These are phyloP conservation scores for Chydorus sphaericus DNA, from an alignment of 2,888 invertebrate species.

Conservation along the genomic window DNA sequence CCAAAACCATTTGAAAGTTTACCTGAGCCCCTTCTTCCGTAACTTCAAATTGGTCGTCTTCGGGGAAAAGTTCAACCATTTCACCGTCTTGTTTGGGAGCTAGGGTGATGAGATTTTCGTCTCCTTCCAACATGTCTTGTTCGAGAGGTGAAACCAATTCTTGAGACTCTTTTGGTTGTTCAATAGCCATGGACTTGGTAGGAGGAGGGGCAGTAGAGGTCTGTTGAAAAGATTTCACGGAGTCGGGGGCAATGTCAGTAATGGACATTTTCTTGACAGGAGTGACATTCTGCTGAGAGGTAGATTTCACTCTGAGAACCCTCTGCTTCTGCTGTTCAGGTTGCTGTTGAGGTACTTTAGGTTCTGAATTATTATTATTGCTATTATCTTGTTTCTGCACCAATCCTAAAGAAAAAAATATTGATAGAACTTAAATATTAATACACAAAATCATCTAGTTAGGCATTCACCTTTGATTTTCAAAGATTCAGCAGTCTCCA, in stretches of 20 bases:
- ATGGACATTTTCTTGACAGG: no score
- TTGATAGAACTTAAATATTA: not conserved
- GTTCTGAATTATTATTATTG: not conserved
- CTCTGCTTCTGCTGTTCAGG: no score
- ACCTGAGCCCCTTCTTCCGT: not conserved
- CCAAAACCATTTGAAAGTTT: not conserved
- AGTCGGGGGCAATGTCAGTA: no score
- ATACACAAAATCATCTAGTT: not conserved
- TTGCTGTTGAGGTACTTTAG: not conserved
- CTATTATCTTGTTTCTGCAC: not conserved
- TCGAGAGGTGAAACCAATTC: not conserved
- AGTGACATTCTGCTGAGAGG: no score
- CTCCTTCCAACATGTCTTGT: not conserved
- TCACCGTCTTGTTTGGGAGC: not conserved
- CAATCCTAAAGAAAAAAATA: not conserved
- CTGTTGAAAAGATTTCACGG: no score
- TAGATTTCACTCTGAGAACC: no score
- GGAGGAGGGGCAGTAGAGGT: no score
- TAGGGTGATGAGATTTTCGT: not conserved
- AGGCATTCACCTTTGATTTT: constrained; percentile 67
- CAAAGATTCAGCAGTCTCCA: constrained; percentile 74
- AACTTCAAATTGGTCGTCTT: not conserved
- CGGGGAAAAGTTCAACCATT: not conserved
- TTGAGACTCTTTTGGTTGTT: no score
- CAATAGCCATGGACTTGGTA: no score